Percentiles rank a stretch among this genome's conserved stretches.
These are phyloP conservation scores for Eutolmus rufibarbis DNA, from an alignment of 2,888 invertebrate species.

Conservation along the genomic window DNA sequence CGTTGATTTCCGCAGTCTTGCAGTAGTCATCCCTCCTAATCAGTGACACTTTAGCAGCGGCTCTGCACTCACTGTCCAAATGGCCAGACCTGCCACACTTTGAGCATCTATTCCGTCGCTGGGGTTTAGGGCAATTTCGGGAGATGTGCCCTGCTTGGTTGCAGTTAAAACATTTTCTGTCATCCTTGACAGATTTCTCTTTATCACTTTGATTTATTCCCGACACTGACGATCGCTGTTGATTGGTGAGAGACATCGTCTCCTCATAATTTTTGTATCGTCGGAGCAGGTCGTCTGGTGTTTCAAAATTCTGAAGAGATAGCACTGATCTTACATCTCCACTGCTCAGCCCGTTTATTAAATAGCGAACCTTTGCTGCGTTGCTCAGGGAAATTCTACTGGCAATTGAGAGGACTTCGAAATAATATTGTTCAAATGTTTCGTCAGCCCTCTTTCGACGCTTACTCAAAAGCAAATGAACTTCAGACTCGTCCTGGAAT, in stretches of 20 bases:
- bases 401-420: background rate
- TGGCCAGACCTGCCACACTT: background rate
- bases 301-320: background rate
- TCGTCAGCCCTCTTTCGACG: background rate
- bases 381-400: background rate
- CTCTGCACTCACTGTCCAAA: background rate
- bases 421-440: background rate
- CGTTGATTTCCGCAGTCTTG: background rate
- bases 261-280: background rate
- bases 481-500: background rate
- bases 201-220: background rate
- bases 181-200: background rate
- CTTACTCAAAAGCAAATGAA: background rate
- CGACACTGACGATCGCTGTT: no score
- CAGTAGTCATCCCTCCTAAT: background rate
- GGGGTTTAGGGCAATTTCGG: background rate
- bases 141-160: background rate
- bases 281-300: background rate
- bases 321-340: background rate
- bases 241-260: background rate
- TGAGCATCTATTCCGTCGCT: background rate
- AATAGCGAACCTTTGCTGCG: background rate
- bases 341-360: background rate
- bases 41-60: background rate
- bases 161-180: background rate